Evolutionary conservation across 2,113 vertebrate genomes (phyloP).

Genomic region (Pteruthius melanotis): DNA sequence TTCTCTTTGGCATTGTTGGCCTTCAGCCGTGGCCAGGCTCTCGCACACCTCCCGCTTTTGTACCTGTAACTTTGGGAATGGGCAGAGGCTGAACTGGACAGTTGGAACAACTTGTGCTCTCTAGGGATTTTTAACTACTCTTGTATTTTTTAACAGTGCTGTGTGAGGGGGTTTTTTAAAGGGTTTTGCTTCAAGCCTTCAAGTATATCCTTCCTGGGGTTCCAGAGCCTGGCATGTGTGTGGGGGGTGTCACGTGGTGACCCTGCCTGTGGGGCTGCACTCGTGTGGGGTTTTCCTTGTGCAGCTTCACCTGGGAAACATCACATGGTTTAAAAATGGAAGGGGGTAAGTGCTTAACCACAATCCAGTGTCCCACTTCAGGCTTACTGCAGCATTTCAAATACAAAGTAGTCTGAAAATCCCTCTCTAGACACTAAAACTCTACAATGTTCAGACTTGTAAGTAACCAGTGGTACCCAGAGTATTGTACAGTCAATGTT

Average conservation of each 20-base stretch:
- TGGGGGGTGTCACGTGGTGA: neutral
- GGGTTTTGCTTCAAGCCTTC: neutral
- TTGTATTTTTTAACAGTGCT: slow-evolving; percentile 69
- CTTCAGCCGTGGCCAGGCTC: neutral
- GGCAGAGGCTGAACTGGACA: slow-evolving; percentile 52
- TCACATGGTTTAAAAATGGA: neutral
- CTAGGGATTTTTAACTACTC: slow-evolving; percentile 66
- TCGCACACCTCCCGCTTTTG: slow-evolving; percentile 69
- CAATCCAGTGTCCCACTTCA: neutral
- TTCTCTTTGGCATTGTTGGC: neutral
- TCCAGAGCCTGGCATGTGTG: neutral
- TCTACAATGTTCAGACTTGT: slow-evolving; percentile 57
- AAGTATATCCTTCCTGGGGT: neutral
- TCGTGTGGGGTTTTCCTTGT: neutral
- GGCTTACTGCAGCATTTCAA: slow-evolving; percentile 47
- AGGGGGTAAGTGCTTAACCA: neutral
- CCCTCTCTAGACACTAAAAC: slow-evolving; percentile 73
- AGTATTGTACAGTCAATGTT: slow-evolving; percentile 77
- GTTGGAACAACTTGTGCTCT: slow-evolving; percentile 26
- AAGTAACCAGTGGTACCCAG: slow-evolving; percentile 68
- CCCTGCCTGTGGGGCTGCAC: neutral
- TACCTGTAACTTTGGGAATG: slow-evolving; percentile 48
- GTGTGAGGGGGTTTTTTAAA: neutral
- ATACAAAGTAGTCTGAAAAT: slow-evolving; percentile 67
- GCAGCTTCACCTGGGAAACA: neutral